Conservation (phyloP, 2,113 vertebrate species). For the Hassar affinis region DNA sequence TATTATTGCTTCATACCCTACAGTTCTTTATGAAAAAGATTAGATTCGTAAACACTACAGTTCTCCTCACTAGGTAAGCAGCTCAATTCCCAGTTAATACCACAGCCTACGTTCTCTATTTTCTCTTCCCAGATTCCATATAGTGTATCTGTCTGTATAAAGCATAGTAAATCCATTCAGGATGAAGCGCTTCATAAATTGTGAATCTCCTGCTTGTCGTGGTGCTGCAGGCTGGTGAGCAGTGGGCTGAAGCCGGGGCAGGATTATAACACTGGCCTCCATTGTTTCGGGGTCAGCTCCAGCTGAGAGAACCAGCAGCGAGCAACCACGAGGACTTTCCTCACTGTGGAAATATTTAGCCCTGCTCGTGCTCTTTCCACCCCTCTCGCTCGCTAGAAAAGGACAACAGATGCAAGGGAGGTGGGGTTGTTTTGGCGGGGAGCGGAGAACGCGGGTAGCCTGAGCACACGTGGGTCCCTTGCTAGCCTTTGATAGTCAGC, state of each 20-base stretch:
- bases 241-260: slow-evolving; percentile 1
- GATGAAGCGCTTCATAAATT: slow-evolving; percentile 24
- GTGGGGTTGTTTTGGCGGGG: neutral
- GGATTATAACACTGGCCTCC: slow-evolving; percentile 27
- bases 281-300: slow-evolving; percentile 30
- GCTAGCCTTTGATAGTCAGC: slow-evolving; percentile 47
- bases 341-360: slow-evolving; percentile 54
- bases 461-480: slow-evolving; percentile 9
- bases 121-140: slow-evolving; percentile 7
- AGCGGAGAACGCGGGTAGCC: neutral
- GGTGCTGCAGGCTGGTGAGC: neutral
- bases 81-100: neutral
- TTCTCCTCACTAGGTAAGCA: neutral
- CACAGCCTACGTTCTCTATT: neutral
- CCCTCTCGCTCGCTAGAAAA: slow-evolving; percentile 20
- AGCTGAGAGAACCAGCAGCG: slow-evolving; percentile 33
- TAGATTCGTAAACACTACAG: neutral
- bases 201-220: slow-evolving; percentile 23
- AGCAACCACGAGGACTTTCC: slow-evolving; percentile 43
- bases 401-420: neutral
- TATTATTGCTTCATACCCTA: neutral
- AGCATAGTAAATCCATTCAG: neutral
- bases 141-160: neutral
- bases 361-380: slow-evolving; percentile 24
- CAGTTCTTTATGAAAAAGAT: neutral